Evolutionary conservation across 2,113 vertebrate genomes (phyloP), one percentile per base, ranked within the genome.

Genomic region (Tricholaema leucomelas): DNA sequence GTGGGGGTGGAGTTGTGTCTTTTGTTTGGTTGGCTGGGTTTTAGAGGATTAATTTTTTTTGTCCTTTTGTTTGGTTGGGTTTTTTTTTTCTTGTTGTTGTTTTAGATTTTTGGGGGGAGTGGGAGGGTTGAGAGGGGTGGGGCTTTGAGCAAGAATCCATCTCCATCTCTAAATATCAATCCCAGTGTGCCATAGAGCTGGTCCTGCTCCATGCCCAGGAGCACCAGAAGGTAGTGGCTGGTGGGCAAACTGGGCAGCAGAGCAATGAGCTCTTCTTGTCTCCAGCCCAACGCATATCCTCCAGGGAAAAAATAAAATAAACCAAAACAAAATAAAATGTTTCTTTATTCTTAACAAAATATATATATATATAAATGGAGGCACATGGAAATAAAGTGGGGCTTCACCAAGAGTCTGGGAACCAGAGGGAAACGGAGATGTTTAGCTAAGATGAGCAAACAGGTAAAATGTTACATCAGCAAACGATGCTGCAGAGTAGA

Each of bases 391-490:
- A 85, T 12, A 85, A 75, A 63, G 0, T 15, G 19, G 2, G 33
- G 35, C 35, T 35, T 84, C 60, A 40, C 5, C 25, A 16, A 21
- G 9, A 42, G 12, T 27, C 31, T 35, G 48, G 6, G 27, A 44
- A 3, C 16, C 35, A 5, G 58, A 27, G 17, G 56, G 14, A 69
- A 82, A 55, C 4, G 13, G 40, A 64, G 27, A 46, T 11, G 5
- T 7, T 85, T 70, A 81, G n/a, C n/a, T 78, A 35, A 81, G 61
- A 33, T 36, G 59, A 54, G 23, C 5, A 3, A 35, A 11, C 64
- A 85, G 92, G 78, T 93, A 92, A 79, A 84, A 75, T 7, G 46
- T 28, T 60, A 58, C 36, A 38, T 61, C 74, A 81, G 56, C 27
- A 71, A 59, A 30, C 15, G 5, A 11, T 10, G 16, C 20, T 85